Percentiles rank a stretch among this genome's conserved stretches.
These are phyloP conservation scores for Latrodectus geometricus DNA, from an alignment of 1,140 invertebrate species.

Conservation along the genomic window DNA sequence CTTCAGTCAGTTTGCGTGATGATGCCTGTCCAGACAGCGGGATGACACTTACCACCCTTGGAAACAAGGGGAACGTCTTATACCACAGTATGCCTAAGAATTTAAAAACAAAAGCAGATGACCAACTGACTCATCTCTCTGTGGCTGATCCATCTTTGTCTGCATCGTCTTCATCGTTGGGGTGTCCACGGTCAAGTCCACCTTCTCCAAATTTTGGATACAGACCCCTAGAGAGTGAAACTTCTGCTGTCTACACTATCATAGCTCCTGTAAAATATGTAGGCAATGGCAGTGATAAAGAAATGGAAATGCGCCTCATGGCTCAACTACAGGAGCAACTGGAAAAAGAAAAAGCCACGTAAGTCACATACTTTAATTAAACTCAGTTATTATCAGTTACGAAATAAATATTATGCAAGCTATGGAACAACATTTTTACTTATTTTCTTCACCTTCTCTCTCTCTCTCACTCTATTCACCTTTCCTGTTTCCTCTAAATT, in stretches of 20 bases:
- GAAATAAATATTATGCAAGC: background rate
- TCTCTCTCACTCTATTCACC: no score
- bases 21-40: slow-evolving; percentile 32
- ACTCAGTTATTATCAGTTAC: background rate
- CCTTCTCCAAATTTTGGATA: slow-evolving; percentile 57
- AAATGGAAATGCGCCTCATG: slow-evolving; percentile 21
- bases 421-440: background rate
- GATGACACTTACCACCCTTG: background rate
- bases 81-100: slow-evolving; percentile 18
- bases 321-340: slow-evolving; percentile 7
- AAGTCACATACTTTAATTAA: slow-evolving; percentile 14
- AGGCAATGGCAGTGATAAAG: background rate
- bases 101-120: background rate
- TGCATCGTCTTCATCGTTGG: slow-evolving; percentile 9
- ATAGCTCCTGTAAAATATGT: slow-evolving; percentile 43
- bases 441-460: no score
- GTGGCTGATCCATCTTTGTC: slow-evolving; percentile 21
- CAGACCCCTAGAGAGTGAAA: slow-evolving; percentile 49
- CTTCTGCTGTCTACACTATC: slow-evolving; percentile 55
- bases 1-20: slow-evolving; percentile 37
- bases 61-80: background rate
- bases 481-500: no score
- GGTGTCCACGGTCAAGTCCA: slow-evolving; percentile 25
- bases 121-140: background rate
- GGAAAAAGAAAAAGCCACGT: slow-evolving; percentile 35